phyloP scores from a whole-genome alignment of 2,888 invertebrate species.

The Agonopterix arenella region DNA sequence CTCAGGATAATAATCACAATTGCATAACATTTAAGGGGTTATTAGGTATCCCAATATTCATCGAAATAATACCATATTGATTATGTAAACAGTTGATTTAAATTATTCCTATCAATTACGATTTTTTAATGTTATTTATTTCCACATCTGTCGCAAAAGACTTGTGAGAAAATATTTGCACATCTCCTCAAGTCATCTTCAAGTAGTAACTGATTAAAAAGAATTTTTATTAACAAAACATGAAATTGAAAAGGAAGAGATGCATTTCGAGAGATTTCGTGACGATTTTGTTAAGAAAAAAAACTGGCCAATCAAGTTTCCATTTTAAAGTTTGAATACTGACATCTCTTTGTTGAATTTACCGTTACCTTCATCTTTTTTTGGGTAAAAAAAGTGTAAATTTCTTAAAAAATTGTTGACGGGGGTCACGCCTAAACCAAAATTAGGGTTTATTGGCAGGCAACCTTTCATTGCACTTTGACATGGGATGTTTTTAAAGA shows the following conservation, averaged over 20 bases:
- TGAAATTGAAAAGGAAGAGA: slow-evolving; percentile 40
- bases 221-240: slow-evolving; percentile 38
- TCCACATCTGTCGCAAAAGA: slow-evolving; percentile 20
- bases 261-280: slow-evolving; percentile 55
- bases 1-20: slow-evolving; percentile 8
- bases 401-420: slow-evolving; percentile 62
- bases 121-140: background rate
- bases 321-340: slow-evolving; percentile 63
- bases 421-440: slow-evolving; percentile 71
- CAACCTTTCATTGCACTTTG: slow-evolving; percentile 73
- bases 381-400: slow-evolving; percentile 59
- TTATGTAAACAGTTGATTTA: background rate
- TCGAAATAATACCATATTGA: background rate
- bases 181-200: slow-evolving; percentile 30
- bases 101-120: background rate
- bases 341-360: slow-evolving; percentile 59
- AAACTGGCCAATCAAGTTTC: slow-evolving; percentile 72
- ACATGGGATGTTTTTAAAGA: slow-evolving; percentile 57
- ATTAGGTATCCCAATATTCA: background rate
- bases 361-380: slow-evolving; percentile 57
- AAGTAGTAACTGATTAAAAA: slow-evolving; percentile 40
- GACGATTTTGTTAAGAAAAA: slow-evolving; percentile 41
- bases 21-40: slow-evolving; percentile 4
- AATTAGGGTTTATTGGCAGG: slow-evolving; percentile 67
- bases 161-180: slow-evolving; percentile 56